These are phyloP conservation scores for Blera fallax DNA, from an alignment of 2,888 invertebrate genomes.

Conservation along the genomic window DNA sequence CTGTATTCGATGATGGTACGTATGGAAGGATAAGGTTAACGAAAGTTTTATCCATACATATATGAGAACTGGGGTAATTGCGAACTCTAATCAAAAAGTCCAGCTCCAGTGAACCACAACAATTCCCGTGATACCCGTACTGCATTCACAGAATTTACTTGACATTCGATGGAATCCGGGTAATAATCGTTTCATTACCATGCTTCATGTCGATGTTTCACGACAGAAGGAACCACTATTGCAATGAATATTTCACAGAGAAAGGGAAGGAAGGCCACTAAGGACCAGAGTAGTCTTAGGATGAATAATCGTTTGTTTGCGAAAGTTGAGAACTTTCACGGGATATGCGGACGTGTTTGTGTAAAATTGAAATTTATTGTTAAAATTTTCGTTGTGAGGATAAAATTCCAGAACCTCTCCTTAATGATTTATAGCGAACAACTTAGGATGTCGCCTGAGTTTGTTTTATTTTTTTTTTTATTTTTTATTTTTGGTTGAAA, in stretches of 20 bases:
- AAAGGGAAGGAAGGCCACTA: neutral
- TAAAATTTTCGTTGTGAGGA: slow-evolving; percentile 52
- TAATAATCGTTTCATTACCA: slow-evolving; percentile 61
- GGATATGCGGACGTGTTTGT: slow-evolving; percentile 65
- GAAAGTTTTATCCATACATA: slow-evolving; percentile 6
- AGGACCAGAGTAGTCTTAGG: slow-evolving; percentile 17
- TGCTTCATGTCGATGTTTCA: slow-evolving; percentile 51
- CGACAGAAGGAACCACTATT: slow-evolving; percentile 14
- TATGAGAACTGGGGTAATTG: slow-evolving; percentile 37
- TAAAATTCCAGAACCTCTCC: slow-evolving; percentile 40
- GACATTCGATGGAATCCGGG: slow-evolving; percentile 58
- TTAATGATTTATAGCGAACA: slow-evolving; percentile 56
- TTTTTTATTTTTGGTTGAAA: neutral
- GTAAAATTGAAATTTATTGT: slow-evolving; percentile 71
- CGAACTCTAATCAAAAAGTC: slow-evolving; percentile 62
- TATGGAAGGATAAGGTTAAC: slow-evolving; percentile 23
- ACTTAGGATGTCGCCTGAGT: slow-evolving; percentile 15
- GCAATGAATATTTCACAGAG: neutral
- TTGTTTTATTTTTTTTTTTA: neutral
- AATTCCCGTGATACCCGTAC: slow-evolving; percentile 24
- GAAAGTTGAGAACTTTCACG: slow-evolving; percentile 63
- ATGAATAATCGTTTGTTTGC: slow-evolving; percentile 70
- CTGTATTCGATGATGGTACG: slow-evolving; percentile 17
- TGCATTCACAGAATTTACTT: slow-evolving; percentile 23
- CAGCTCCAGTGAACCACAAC: slow-evolving; percentile 24